Evolutionary conservation across 2,113 vertebrate genomes (phyloP).

Genomic region (Vicugna pacos): DNA sequence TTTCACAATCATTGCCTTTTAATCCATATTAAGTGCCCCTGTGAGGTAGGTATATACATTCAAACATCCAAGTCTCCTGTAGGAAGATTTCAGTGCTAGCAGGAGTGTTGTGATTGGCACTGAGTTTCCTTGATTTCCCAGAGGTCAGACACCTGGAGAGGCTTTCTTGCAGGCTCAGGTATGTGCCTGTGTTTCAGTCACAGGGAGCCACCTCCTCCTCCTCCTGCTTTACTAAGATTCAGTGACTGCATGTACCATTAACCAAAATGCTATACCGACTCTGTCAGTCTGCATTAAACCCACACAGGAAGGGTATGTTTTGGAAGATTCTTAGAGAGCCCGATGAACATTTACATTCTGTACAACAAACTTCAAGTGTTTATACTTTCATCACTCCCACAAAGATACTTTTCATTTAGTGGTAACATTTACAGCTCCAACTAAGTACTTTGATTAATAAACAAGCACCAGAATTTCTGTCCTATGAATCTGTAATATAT

Average conservation of each 20-base stretch:
- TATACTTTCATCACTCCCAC: neutral
- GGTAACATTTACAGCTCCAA: neutral
- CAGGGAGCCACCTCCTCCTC: neutral
- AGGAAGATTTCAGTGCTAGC: conserved; percentile 60
- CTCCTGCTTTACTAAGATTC: neutral
- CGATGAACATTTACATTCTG: neutral
- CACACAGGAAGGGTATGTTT: neutral
- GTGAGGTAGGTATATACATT: conserved; percentile 42
- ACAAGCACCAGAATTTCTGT: neutral
- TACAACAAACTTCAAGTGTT: neutral
- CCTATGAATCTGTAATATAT: neutral
- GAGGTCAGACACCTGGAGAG: conserved; percentile 76
- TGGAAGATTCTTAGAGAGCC: neutral
- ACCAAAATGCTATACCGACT: neutral
- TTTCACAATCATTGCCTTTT: conserved; percentile 72
- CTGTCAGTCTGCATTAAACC: neutral
- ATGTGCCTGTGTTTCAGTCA: neutral
- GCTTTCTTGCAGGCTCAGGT: conserved; percentile 27
- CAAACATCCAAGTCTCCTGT: conserved; percentile 34
- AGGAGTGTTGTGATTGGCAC: conserved; percentile 67
- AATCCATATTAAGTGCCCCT: conserved; percentile 32
- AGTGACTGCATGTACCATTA: neutral
- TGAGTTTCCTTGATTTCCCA: conserved; percentile 55
- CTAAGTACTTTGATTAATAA: neutral
- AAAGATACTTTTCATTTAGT: conserved; percentile 13